Percentiles rank a stretch among this genome's conserved stretches.
phyloP scores from a whole-genome alignment of 2,113 vertebrate species.

The Pseudorectes ferrugineus region DNA sequence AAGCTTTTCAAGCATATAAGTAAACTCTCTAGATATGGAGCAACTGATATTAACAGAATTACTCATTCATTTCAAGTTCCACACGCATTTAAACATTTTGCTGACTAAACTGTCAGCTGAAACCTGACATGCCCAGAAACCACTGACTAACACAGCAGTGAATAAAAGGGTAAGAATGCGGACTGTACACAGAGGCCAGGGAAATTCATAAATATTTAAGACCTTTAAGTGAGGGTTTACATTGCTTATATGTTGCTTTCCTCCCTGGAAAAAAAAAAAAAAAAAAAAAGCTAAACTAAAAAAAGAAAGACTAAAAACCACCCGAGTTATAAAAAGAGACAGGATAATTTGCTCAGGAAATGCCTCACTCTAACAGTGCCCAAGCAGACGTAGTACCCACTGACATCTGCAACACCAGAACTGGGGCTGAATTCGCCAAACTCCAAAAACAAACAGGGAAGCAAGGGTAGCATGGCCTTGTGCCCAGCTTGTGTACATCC shows the following conservation, averaged over 20 bases:
- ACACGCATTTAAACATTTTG: not conserved
- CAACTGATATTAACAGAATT: not conserved
- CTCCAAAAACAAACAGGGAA: not conserved
- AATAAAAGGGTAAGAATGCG: not conserved
- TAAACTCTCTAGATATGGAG: not conserved
- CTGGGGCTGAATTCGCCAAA: not conserved
- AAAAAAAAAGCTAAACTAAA: not conserved
- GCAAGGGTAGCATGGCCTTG: not conserved
- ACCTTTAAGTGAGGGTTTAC: not conserved
- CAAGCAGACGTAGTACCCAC: fast-evolving
- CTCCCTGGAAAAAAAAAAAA: not conserved
- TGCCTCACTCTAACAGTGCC: not conserved
- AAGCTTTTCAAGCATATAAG: not conserved
- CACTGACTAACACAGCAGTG: not conserved
- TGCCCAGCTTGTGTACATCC: not conserved
- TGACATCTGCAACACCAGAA: not conserved
- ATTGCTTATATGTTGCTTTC: not conserved
- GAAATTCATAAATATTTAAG: conserved; percentile 2
- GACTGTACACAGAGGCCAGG: not conserved
- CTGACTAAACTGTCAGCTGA: not conserved
- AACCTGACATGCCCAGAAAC: not conserved
- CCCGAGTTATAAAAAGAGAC: not conserved
- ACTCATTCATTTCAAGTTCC: not conserved
- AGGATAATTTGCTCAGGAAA: not conserved
- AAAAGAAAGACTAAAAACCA: not conserved